A percentile compares a stretch with the other conserved stretches of the same genome.
phyloP scores from a whole-genome alignment of 2,888 invertebrate genomes.

The Coremacera marginata region DNA sequence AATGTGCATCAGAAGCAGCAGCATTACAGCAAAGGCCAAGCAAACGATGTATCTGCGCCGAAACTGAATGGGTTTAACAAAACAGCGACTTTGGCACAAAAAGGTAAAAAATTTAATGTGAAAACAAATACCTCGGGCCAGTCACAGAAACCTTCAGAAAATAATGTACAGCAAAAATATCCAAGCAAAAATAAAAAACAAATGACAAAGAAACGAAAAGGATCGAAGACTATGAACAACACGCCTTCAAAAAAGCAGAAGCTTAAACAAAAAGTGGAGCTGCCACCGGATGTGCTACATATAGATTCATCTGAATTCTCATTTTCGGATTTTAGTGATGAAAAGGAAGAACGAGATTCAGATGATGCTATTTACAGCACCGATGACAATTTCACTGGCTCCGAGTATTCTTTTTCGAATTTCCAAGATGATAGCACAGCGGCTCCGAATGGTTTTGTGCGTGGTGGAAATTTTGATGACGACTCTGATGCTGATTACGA shows the following conservation, averaged over 20 bases:
- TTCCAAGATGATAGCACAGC: not conserved
- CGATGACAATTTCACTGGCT: not conserved
- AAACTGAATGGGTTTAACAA: not conserved
- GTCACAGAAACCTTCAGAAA: not conserved
- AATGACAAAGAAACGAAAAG: not conserved
- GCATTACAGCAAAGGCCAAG: not conserved
- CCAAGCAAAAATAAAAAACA: not conserved
- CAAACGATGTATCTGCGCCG: not conserved
- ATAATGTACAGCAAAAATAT: not conserved
- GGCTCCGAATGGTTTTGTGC: not conserved
- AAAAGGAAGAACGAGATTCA: not conserved
- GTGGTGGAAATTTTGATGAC: conserved; percentile 2
- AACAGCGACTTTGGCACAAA: not conserved
- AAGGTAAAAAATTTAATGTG: not conserved
- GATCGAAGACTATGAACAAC: not conserved
- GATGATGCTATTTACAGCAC: not conserved
- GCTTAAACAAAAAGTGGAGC: not conserved
- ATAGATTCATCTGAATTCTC: not conserved
- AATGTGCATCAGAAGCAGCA: not conserved
- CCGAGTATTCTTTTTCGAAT: conserved; percentile 8
- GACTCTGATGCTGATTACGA: not conserved
- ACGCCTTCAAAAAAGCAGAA: not conserved
- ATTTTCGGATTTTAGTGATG: not conserved
- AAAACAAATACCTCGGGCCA: not conserved
- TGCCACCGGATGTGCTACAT: not conserved